Base-by-base conservation (phyloP, 2,797 vertebrate species). In the Clarias pachynema region DNA sequence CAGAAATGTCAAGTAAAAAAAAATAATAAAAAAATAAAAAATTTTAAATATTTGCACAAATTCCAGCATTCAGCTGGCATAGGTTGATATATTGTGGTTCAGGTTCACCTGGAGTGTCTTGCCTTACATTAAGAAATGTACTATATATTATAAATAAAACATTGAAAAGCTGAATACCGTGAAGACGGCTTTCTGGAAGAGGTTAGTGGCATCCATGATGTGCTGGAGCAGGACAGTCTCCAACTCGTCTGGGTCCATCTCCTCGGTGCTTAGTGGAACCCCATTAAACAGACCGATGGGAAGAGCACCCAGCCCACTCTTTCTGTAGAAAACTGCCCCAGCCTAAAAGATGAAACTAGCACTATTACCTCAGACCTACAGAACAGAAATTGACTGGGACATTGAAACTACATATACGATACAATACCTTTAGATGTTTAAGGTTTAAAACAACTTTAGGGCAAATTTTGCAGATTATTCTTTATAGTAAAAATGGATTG, bases 231-330 rank as follows among this genome's bases (percentile, higher is more conserved):
- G 89, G 87, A 96, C 87, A 1, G 94, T 95, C 92, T 98, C 96
- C 79, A 99, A 91, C 79, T 97, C 96, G 0, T 96, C 94, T n/a
- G 94, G 94, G 92, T 95, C 94, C 95, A 97, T 96, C 92, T 98
- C 96, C 82, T 97, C 95, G 29, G 90, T 91, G 77, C 91, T 95
- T 90, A 99, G 96, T 79, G 96, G 96, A 84, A 97, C 93, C 59
- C 98, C 98, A 82, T 99, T 99, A 95, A 98, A 99, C 86, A 99
- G 95, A 70, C 92, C 98, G 89, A 98, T 94, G 84, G 98, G 98
- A 87, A 99, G 92, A 0, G 93, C 85, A 78, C 96, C 97, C 88
- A 99, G 93, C 74, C 98, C 97, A 83, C 95, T 95, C 94, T 95
- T 96, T 90, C 91, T 95, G 91, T 98, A 97, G 94, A 98, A 98